Base-by-base conservation (phyloP, 2,797 vertebrate genomes). In the Neosilurus hyrtlii region DNA sequence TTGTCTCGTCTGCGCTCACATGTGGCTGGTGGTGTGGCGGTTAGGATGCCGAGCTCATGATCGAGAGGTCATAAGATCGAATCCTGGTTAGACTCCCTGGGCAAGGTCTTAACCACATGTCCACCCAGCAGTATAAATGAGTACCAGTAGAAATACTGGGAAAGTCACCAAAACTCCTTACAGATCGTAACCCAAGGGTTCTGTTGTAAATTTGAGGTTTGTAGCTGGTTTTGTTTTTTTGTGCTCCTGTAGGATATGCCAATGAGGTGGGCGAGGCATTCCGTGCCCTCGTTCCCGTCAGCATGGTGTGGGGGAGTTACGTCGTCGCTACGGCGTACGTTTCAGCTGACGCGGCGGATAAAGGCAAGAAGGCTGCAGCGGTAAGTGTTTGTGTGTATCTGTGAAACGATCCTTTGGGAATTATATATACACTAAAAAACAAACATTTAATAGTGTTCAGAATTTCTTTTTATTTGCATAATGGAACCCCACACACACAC, bases 251-350 rank as follows among this genome's bases (percentile, higher is more conserved):
- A 99, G 97, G 98, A 80, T 99, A 99, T 0, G 95, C 98, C 88
- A 99, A 99, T 0, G 98, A 99, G 87, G 97, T 99, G 9, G 98
- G 98, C 0, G 97, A 99, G 89, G 95, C 98, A 0, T 99, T 99
- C 86, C 95, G 97, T 0, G 94, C 97, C 0, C 88, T 98, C 83
- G 96, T 98, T 67, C 97, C 97, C 0, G 89, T 94, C 72, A 91
- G 94, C 0, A 82, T 95, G 15, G 98, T 99, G 15, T 96, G 97
- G 97, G 94, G 94, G 83, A 98, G 92, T 90, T 98, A 99, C 0
- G 97, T 94, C 0, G 94, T 99, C 71, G 93, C 98, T 83, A 96
- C 94, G 0, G 93, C 91, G 0, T 99, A 99, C 0, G 97, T 98
- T 74, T 94, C 96, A 0, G 96, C 97, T 0, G 98, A 99, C 0